Evolutionary conservation across 1,140 invertebrate species (phyloP).

Genomic region (Sarcophaga peregrina): DNA sequence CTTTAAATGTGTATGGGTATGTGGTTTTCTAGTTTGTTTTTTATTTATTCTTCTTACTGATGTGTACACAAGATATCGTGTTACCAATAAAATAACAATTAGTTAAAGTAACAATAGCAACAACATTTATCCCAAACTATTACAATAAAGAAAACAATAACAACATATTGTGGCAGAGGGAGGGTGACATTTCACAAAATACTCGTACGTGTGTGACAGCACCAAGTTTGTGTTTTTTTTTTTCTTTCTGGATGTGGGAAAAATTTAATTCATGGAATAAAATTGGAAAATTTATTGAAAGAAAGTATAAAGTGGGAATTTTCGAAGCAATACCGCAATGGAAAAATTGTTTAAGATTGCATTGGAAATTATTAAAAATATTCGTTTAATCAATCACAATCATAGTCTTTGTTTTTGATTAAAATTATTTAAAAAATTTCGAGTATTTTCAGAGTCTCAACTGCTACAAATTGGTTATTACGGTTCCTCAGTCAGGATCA

Average conservation of each 20-base stretch:
- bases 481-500: no score
- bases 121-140: neutral
- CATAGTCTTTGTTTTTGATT: no score
- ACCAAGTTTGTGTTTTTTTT: no score
- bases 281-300: no score
- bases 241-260: neutral
- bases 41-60: neutral
- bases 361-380: no score
- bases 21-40: neutral
- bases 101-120: conserved; percentile 33
- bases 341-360: no score
- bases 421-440: no score
- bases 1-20: neutral
- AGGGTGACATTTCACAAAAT: neutral
- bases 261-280: neutral
- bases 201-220: neutral
- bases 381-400: no score
- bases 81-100: conserved; percentile 42
- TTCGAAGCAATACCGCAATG: no score
- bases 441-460: no score
- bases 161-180: conserved; percentile 17
- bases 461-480: no score
- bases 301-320: no score
- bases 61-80: conserved; percentile 29
- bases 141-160: conserved; percentile 39